These are phyloP conservation scores for Serranus cabrilla DNA, from an alignment of 2,797 vertebrate genomes.

Conservation along the genomic window DNA sequence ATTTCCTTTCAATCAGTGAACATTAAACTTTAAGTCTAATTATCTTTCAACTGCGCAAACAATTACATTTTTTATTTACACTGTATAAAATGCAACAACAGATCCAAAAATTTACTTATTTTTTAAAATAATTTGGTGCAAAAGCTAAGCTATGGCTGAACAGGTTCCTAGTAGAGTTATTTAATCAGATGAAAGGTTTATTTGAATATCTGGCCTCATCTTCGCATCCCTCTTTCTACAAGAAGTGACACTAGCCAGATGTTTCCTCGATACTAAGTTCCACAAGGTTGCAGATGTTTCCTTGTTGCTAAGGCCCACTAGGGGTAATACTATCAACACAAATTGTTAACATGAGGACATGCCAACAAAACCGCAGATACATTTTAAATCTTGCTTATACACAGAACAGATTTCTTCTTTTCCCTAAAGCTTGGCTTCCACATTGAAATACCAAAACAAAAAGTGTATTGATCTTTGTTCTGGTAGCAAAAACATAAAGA, in stretches of 20 bases:
- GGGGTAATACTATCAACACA: background rate
- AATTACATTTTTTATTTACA: too few species aligned
- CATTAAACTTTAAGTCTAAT: too few species aligned
- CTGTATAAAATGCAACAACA: too few species aligned
- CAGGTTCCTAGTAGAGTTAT: background rate
- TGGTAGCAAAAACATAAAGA: too few species aligned
- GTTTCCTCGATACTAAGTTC: constrained; percentile 30
- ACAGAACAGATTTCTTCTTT: background rate
- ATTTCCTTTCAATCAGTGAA: too few species aligned
- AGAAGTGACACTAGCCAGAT: constrained; percentile 49
- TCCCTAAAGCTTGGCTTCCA: background rate
- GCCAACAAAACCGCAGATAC: background rate
- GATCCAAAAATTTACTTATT: too few species aligned
- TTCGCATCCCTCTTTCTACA: background rate
- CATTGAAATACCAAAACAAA: background rate
- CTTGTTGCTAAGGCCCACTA: background rate
- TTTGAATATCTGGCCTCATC: constrained; percentile 14
- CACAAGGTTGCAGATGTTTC: constrained; percentile 37
- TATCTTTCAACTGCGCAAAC: too few species aligned
- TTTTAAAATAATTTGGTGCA: background rate
- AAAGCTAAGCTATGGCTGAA: background rate
- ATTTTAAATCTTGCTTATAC: background rate
- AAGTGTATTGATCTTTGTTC: too few species aligned
- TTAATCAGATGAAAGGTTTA: background rate
- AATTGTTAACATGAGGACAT: background rate